A percentile compares a stretch with the other conserved stretches of the same genome.
Conservation (phyloP, 2,113 vertebrate species). For the Trachemys scripta region DNA sequence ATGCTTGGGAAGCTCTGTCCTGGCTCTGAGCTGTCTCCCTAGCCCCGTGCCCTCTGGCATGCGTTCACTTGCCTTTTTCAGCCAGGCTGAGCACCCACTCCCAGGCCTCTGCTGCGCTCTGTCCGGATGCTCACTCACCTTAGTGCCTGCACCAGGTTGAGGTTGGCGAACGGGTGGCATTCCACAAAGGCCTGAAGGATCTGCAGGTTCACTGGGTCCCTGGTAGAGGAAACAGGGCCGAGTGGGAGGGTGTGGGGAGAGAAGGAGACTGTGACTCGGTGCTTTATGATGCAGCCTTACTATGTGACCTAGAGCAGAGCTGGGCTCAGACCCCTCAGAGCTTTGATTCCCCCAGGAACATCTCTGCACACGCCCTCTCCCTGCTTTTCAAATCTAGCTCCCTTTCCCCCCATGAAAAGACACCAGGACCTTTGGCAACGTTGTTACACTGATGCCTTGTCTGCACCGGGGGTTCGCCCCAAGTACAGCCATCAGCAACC, state of each 20-base stretch:
- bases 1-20: not conserved
- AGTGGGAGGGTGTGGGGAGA: not conserved
- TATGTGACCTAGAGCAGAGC: not conserved
- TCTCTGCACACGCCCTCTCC: not conserved
- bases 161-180: constrained; percentile 92
- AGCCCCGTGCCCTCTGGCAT: accelerated
- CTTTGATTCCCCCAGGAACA: not conserved
- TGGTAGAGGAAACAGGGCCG: constrained; percentile 25
- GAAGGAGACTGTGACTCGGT: not conserved
- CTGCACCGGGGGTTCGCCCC: not conserved
- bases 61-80: not conserved
- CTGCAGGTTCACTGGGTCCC: constrained; percentile 90
- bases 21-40: not conserved
- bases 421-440: not conserved
- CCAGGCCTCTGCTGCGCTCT: not conserved
- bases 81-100: not conserved
- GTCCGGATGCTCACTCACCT: constrained; percentile 79
- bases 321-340: not conserved
- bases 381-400: not conserved
- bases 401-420: not conserved
- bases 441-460: not conserved
- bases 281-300: not conserved
- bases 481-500: not conserved
- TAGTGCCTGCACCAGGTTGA: constrained; percentile 95
- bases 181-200: constrained; percentile 94